Percentiles rank a stretch among this genome's conserved stretches.
phyloP scores from a whole-genome alignment of 2,797 vertebrate species.

The Sandelia bainsii region DNA sequence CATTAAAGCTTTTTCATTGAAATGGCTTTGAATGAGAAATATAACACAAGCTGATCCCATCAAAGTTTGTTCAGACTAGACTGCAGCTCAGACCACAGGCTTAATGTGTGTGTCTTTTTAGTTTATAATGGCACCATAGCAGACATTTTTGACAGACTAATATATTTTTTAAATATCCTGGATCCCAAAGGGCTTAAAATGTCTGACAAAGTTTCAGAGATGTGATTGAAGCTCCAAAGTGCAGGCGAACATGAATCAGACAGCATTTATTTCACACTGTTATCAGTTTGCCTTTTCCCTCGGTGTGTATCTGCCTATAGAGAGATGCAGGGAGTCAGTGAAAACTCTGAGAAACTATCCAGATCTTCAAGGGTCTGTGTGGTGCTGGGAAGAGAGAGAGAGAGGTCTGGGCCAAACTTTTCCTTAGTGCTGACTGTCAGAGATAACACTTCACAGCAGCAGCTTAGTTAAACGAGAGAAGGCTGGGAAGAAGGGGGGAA shows the following conservation, averaged over 20 bases:
- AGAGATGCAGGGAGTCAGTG: constrained; percentile 39
- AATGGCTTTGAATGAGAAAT: constrained; percentile 29
- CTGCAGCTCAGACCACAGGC: neutral
- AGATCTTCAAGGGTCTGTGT: constrained; percentile 58
- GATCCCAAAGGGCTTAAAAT: constrained; percentile 33
- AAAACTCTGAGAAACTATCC: constrained; percentile 39
- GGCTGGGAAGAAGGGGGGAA: constrained; percentile 14
- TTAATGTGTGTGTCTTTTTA: constrained; percentile 17
- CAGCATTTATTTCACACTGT: constrained; percentile 43
- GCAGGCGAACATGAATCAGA: constrained; percentile 38
- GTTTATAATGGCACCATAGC: neutral
- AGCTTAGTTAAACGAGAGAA: constrained; percentile 51
- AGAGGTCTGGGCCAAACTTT: constrained; percentile 47
- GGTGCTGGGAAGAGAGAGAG: constrained; percentile 23
- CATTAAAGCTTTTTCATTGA: constrained; percentile 32
- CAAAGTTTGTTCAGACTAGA: constrained; percentile 27
- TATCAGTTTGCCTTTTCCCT: constrained; percentile 68
- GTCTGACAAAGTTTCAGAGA: constrained; percentile 40
- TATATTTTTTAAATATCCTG: constrained; percentile 8
- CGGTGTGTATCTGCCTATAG: constrained; percentile 35
- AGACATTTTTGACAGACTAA: neutral
- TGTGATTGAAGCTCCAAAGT: constrained; percentile 36
- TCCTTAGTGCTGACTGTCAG: constrained; percentile 53
- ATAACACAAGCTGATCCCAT: constrained; percentile 43
- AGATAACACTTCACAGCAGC: constrained; percentile 73